Evolutionary conservation across 2,888 invertebrate genomes (phyloP), one percentile per base, ranked within the genome.

Genomic region (Neoaliturus tenellus): DNA sequence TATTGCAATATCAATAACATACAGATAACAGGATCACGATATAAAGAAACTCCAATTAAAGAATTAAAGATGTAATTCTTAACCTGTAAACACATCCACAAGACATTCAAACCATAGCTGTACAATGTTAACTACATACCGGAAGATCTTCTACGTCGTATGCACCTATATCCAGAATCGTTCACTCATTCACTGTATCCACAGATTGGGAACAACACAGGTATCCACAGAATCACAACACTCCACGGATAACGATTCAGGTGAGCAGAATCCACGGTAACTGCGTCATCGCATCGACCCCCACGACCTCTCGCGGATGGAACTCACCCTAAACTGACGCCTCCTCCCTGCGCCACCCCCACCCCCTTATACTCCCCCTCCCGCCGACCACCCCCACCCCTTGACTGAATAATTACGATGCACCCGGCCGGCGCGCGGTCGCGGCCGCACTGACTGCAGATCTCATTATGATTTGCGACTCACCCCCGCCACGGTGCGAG

Each of bases 341-440:
- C 31, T 28, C 14, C 17, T 62, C 28, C 62, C 62, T 12, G 23
- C 20, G 3, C 25, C 25, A 23, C 31, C 62, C n/a, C n/a, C n/a
- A n/a, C n/a, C n/a, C n/a, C 62, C 62, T 14, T n/a, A n/a, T n/a
- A n/a, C 62, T 28, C 62, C 62, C 31, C n/a, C 62, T 14, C 17
- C 25, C 55, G 8, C 55, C 23, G 23, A 55, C 17, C 28, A 3
- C 28, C 31, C 62, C n/a, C n/a, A n/a, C 28, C 62, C 62, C 62
- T 28, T 55, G 55, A 55, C 25, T 55, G 62, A 62, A 62, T 62
- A 62, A 62, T 62, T 62, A 62, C 62, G 31, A 62, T 62, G 62
- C 62, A 62, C 62, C 28, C 62, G 62, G 14, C 31, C 28, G 14
- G 28, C n/a, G n/a, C n/a, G n/a, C 28, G 62, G 31, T 12, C 55